These are phyloP conservation scores for Polymixis lichenea DNA, from an alignment of 2,888 invertebrate genomes.

Conservation along the genomic window DNA sequence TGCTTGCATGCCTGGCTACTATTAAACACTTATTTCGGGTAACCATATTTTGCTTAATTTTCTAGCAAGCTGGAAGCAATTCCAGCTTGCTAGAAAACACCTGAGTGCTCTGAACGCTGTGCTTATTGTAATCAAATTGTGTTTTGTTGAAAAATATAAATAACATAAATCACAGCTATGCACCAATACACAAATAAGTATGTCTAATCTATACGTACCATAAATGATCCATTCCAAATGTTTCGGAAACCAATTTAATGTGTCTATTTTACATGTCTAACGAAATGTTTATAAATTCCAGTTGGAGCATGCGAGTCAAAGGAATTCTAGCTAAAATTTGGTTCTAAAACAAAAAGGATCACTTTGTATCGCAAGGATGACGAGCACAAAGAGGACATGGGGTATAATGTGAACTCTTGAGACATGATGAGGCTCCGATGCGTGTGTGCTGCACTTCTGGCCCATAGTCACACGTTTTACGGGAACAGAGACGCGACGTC, in stretches of 20 bases:
- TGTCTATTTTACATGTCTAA: background rate
- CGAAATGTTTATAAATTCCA: conserved; percentile 19
- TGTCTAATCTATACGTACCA: background rate
- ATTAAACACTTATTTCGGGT: background rate
- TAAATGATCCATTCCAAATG: background rate
- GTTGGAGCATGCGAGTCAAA: conserved; percentile 22
- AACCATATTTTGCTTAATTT: background rate
- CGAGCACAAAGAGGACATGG: conserved; percentile 38
- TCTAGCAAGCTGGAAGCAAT: no score
- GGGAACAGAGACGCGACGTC: background rate
- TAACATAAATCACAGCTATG: background rate
- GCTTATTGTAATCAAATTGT: background rate
- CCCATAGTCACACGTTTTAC: conserved; percentile 3
- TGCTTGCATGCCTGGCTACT: background rate
- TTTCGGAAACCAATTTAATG: background rate
- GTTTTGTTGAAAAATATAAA: background rate
- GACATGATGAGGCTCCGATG: conserved; percentile 7
- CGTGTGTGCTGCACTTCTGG: background rate
- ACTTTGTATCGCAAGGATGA: conserved; percentile 15
- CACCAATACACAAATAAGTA: background rate
- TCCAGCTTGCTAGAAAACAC: no score
- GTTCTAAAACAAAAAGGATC: conserved; percentile 38
- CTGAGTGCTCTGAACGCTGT: no score
- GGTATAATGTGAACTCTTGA: conserved; percentile 19
- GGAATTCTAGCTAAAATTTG: conserved; percentile 25